Evolutionary conservation across 2,888 invertebrate species (phyloP), one percentile per base, ranked within the genome.

Genomic region (Anarsia innoxiella): DNA sequence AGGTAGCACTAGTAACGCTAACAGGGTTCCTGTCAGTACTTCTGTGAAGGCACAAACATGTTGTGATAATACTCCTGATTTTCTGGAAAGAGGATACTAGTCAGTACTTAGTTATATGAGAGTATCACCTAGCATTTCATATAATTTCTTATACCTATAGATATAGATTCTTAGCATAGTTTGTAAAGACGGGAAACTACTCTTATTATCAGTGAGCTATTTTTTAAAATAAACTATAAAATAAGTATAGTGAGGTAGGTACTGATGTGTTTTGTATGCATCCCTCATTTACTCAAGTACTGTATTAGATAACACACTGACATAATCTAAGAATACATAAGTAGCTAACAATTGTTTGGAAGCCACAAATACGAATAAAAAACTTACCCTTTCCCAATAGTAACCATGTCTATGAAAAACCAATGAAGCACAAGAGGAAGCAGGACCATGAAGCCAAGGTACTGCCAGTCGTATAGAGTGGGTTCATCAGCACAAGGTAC

Each of bases 361-460:
- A n/a, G n/a, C n/a, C n/a, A n/a, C n/a, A n/a, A n/a, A n/a, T n/a
- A n/a, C n/a, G n/a, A n/a, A n/a, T n/a, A n/a, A 3, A 8, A 19
- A 25, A 54, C 69, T 56, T 71, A 92, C 91, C 88, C 91, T 63
- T 93, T 88, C 46, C 90, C 87, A 70, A 90, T 88, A 26, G 93
- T 89, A 11, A 92, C 90, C 85, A 90, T 87, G 66, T 97, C 97
- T 37, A 98, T 97, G 59, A 94, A 96, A 66, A 95, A 94, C 90
- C 94, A 95, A 72, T 98, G 96, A 38, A 97, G 79, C 30, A 96
- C 91, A 27, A 98, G 77, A 0, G 96, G 93, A 28, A 97, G 67
- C 10, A 97, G 72, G 0, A 93, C 94, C 94, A 98, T 96, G 62
- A 98, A 99, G 1, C 95, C 94, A 12, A 98, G 88, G 67, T 95